Base-by-base conservation (phyloP, 2,888 invertebrate species). In the Alviniconcha strummeri region DNA sequence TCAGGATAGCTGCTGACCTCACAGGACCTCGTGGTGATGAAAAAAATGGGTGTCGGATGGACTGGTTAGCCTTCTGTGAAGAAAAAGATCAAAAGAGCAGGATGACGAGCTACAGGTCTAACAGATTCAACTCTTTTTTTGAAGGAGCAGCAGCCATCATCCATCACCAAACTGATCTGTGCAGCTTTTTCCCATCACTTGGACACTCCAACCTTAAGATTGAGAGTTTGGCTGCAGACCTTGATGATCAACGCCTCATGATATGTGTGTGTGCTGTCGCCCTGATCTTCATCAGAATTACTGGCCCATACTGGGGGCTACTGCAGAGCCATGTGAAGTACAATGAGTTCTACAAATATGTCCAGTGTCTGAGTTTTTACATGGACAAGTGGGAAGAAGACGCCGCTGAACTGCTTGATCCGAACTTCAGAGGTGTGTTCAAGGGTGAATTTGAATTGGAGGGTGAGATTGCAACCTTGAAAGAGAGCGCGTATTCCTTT, bases 51-150 rank as follows among this genome's bases (percentile, higher is more conserved):
- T 79, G 83, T 17, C 15, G 79, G 19, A 79, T 36, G 5, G 79
- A 83, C 3, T 83, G 83, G 83, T 19, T 83, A 19, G 79, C 79
- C 7, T 71, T 56, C 52, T 83, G 83, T 72, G 83, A 79, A 5
- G 11, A 19, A 56, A 9, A 57, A 57, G 54, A 19, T 1, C 9
- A 71, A 9, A 69, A 67, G 13, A 57, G 72, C 56, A 17, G 36
- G 13, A 80, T 79, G 67, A 78, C 83, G 4, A 80, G 60, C 36
- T 80, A 71, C 54, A 71, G 71, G 15, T 69, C 71, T 52, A 83
- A 83, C 72, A 19, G 83, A 17, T 83, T 83, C 54, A 83, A 83
- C 52, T 72, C 64, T 13, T 60, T 11, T 82, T 8, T 75, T 64
- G 82, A 82, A 76, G 75, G 75, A 15, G 75, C 82, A 19, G 75